Evolutionary conservation across 2,113 vertebrate genomes (phyloP).

Genomic region (Syngnathus floridae): DNA sequence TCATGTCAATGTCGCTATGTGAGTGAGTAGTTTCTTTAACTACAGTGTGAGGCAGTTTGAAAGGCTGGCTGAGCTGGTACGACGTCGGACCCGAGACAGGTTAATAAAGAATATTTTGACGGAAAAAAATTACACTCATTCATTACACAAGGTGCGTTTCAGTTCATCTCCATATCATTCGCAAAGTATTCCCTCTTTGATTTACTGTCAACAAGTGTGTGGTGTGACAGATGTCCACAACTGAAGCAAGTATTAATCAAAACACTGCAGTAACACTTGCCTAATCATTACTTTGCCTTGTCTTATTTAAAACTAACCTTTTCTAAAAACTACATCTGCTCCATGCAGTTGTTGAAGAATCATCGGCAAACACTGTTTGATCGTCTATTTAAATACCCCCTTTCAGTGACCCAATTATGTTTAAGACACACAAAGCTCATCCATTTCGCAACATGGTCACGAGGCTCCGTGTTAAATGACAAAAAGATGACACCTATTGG

Average conservation of each 20-base stretch:
- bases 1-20: constrained; percentile 65
- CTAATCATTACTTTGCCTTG: neutral
- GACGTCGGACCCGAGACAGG: constrained; percentile 48
- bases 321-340: constrained; percentile 2
- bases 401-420: constrained; percentile 32
- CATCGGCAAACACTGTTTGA: constrained; percentile 33
- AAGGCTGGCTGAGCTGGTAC: constrained; percentile 72
- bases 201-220: constrained; percentile 10
- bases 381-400: constrained; percentile 12
- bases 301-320: neutral
- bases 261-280: constrained; percentile 28
- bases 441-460: neutral
- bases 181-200: constrained; percentile 8
- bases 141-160: constrained; percentile 37
- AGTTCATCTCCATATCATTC: constrained; percentile 21
- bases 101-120: neutral
- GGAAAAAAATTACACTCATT: neutral
- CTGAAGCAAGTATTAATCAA: constrained; percentile 47
- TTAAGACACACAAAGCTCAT: constrained; percentile 48
- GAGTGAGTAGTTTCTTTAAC: constrained; percentile 63
- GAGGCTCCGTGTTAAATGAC: constrained; percentile 20
- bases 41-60: constrained; percentile 76
- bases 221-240: constrained; percentile 21
- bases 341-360: constrained; percentile 11
- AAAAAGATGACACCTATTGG: constrained; percentile 17